These are phyloP conservation scores for Enteromius anoplus DNA, from an alignment of 2,797 vertebrate genomes.

Conservation along the genomic window DNA sequence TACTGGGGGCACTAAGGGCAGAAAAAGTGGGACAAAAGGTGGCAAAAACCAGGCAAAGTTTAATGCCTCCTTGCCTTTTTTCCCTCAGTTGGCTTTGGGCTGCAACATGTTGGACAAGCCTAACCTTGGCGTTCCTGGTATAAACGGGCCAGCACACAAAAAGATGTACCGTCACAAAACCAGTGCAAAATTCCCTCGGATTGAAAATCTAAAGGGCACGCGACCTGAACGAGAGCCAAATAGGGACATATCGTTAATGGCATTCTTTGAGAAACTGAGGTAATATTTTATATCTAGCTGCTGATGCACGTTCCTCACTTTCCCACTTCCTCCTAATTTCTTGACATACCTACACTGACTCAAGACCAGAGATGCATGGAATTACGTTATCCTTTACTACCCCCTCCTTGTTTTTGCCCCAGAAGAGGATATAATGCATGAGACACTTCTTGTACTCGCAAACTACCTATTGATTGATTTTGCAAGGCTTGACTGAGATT, in stretches of 20 bases:
- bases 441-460: slow-evolving; percentile 92
- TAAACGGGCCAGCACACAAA: slow-evolving; percentile 96
- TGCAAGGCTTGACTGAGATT: slow-evolving; percentile 96
- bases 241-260: slow-evolving; percentile 95
- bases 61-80: slow-evolving; percentile 81
- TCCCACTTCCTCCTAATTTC: slow-evolving; percentile 83
- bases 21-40: slow-evolving; percentile 88
- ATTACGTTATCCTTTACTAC: slow-evolving; percentile 74
- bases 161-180: slow-evolving; percentile 99
- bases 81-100: slow-evolving; percentile 85
- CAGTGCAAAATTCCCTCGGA: slow-evolving; percentile 94
- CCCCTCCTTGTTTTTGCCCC: slow-evolving; percentile 77
- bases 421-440: slow-evolving; percentile 90
- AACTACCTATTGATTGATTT: slow-evolving; percentile 97
- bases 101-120: slow-evolving; percentile 96
- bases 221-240: slow-evolving; percentile 90
- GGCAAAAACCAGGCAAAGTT: slow-evolving; percentile 91
- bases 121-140: slow-evolving; percentile 92
- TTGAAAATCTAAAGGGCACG: slow-evolving; percentile 97
- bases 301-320: slow-evolving; percentile 85
- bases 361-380: slow-evolving; percentile 96
- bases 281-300: slow-evolving; percentile 98
- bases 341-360: slow-evolving; percentile 86
- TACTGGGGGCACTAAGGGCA: slow-evolving; percentile 83
- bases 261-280: slow-evolving; percentile 99